A percentile compares a stretch with the other conserved stretches of the same genome.
Evolutionary conservation across 1,140 invertebrate species (phyloP).

Genomic region (Drosophila jambulina): DNA sequence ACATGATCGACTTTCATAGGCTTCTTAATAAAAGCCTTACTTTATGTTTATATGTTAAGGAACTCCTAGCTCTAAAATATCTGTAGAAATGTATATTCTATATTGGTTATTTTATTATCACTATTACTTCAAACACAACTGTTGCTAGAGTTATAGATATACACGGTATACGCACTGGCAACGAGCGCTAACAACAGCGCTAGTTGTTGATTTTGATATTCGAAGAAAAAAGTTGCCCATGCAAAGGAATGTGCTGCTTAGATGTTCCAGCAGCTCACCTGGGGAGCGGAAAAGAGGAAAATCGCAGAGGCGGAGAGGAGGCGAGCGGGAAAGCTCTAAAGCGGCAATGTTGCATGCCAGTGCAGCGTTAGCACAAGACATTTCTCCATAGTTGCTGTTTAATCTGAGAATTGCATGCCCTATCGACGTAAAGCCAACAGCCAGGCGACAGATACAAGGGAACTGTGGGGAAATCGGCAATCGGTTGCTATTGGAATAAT

Average conservation of each 20-base stretch:
- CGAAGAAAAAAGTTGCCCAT: constrained; percentile 72
- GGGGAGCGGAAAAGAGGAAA: constrained; percentile 14
- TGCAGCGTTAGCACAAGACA: constrained; percentile 53
- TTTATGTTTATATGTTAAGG: not conserved
- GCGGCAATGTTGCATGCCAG: constrained; percentile 60
- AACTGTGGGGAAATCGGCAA: constrained; percentile 24
- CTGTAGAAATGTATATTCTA: no score
- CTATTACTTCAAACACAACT: not conserved
- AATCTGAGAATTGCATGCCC: constrained; percentile 59
- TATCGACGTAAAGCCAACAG: constrained; percentile 34
- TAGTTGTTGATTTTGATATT: constrained; percentile 82
- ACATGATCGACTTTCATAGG: not conserved
- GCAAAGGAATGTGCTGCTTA: constrained; percentile 39
- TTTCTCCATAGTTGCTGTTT: constrained; percentile 51
- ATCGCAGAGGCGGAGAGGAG: not conserved
- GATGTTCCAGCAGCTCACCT: constrained; percentile 47
- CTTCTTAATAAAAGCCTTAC: not conserved
- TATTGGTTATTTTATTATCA: not conserved
- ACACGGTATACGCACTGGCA: constrained; percentile 47
- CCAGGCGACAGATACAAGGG: constrained; percentile 25
- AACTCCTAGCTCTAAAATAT: no score
- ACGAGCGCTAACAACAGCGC: constrained; percentile 68
- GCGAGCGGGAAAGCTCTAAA: constrained; percentile 18
- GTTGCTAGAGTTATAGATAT: constrained; percentile 1
- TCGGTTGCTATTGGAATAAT: constrained; percentile 32